Evolutionary conservation across 2,888 invertebrate genomes (phyloP).

Genomic region (Idaea straminata): DNA sequence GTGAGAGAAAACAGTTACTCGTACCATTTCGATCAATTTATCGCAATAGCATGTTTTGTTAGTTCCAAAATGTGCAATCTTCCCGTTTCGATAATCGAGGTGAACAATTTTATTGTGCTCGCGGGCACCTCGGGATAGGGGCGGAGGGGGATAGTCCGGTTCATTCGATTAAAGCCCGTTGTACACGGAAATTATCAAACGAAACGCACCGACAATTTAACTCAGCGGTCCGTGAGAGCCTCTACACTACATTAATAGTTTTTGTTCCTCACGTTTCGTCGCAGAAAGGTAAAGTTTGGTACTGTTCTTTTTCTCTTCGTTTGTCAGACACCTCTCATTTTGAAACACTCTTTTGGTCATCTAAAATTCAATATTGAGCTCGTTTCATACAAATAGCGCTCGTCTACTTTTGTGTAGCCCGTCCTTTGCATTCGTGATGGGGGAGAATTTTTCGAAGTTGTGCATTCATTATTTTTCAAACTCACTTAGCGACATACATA

Average conservation of each 20-base stretch:
- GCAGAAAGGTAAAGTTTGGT: conserved; percentile 53
- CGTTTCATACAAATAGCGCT: conserved; percentile 41
- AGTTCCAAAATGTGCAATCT: conserved; percentile 43
- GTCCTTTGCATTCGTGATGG: conserved; percentile 35
- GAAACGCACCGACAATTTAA: conserved; percentile 74
- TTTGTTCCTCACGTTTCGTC: conserved; percentile 65
- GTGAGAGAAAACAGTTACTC: background rate
- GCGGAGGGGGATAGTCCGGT: conserved; percentile 31
- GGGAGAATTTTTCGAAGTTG: conserved; percentile 24
- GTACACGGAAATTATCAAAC: conserved; percentile 78
- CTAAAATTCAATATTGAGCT: conserved; percentile 39
- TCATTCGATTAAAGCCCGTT: conserved; percentile 76
- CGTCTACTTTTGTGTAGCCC: conserved; percentile 28
- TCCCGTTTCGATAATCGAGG: conserved; percentile 53
- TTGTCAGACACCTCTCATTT: conserved; percentile 52
- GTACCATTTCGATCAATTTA: conserved; percentile 9
- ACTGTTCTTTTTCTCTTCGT: conserved; percentile 43
- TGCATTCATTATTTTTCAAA: conserved; percentile 18
- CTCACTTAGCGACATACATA: conserved; percentile 8
- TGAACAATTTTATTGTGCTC: conserved; percentile 60
- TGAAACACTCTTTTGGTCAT: conserved; percentile 38
- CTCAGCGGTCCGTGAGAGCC: conserved; percentile 70
- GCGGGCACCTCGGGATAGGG: conserved; percentile 32
- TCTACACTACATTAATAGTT: conserved; percentile 75
- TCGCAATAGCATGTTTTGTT: conserved; percentile 32